Base-by-base conservation (phyloP, 2,888 invertebrate species). In the Pristionchus japonicus region DNA sequence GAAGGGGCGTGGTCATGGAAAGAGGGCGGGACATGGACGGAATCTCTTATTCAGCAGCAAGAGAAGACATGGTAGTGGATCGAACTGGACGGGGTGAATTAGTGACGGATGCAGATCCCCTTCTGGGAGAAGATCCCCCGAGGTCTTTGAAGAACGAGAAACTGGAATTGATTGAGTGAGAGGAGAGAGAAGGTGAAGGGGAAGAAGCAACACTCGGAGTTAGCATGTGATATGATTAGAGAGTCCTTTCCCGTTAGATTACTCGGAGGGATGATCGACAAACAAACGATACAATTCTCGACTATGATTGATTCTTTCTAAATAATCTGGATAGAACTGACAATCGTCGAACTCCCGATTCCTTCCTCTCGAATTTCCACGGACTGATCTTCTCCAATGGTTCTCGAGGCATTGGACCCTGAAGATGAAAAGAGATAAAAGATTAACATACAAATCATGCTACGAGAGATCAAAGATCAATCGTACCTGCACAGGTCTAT, bases 331-430 rank as follows among this genome's bases (percentile, higher is more conserved):
- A 74, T 27, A 74, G 74, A 40, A 90, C 92, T 90, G 83, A 93
- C 93, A 93, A 92, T 90, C 91, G 90, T 0, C 93, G 88, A 15
- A 93, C 92, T 80, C 94, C 94, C 61, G 93, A 93, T 52, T 93
- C 93, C 83, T 92, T 94, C 47, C 94, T 89, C 85, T 94, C 91
- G 88, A 92, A 94, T 95, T 97, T 97, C 97, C 97, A 98, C 0
- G 98, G 98, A 91, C 94, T 93, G n/a, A 95, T 91, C 89, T 98
- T 98, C 95, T 99, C 98, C 93, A 98, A 97, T 0, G 99, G 99
- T 95, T 99, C 99, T 87, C 97, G 97, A 43, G 98, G 98, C 93
- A 99, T 96, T 0, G 99, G 99, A 6, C 99, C 99, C 95, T 99
- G 98, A 40, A 61, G 20, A 27, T 3, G 11, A 13, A 37, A 84